Evolutionary conservation across 2,797 vertebrate species (phyloP), one percentile per base, ranked within the genome.

Genomic region (Diplodus sargus): DNA sequence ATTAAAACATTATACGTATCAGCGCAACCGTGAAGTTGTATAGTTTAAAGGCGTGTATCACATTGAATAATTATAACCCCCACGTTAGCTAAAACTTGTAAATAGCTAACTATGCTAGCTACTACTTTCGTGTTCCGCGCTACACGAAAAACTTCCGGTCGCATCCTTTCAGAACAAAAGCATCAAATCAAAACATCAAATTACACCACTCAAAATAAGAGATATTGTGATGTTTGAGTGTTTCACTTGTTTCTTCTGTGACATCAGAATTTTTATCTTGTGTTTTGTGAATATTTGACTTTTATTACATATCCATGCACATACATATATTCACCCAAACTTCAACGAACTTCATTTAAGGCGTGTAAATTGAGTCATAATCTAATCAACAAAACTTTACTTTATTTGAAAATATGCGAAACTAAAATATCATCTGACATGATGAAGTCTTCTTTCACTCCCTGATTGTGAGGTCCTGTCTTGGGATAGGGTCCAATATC

Each of bases 111-210:
- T 25, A 15, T 11, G 10, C 2, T 23, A 53, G 13, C 34, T 16
- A 22, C 3, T 10, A 4, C 18, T 23, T 13, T 23, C 10, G 2
- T n/a, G 62, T 72, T 60, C 22, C 22, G 14, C 30, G 60, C 20
- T 22, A 13, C 16, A n/a, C 0, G 0, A 0, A 4, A 15, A 39
- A 84, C 79, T 61, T 86, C 82, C 87, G 45, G 25, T 64, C 15
- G 0, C 0, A 0, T 12, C 10, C 54, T 17, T 82, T 82, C 87
- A 86, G 8, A 67, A 42, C 70, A 86, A 88, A 28, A 51, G 11
- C 18, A 10, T 5, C 6, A 39, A 39, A 22, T 22, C 10, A 60
- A 60, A 12, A 25, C 11, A n/a, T 4, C 8, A 39, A 39, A 39
- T 39, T 39, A 39, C 39, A 39, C 39, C 11, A 39, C 2, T 39